Percentiles rank a stretch among this genome's conserved stretches.
These are phyloP conservation scores for Denticeps clupeoides DNA, from an alignment of 2,797 vertebrate species.

Conservation along the genomic window DNA sequence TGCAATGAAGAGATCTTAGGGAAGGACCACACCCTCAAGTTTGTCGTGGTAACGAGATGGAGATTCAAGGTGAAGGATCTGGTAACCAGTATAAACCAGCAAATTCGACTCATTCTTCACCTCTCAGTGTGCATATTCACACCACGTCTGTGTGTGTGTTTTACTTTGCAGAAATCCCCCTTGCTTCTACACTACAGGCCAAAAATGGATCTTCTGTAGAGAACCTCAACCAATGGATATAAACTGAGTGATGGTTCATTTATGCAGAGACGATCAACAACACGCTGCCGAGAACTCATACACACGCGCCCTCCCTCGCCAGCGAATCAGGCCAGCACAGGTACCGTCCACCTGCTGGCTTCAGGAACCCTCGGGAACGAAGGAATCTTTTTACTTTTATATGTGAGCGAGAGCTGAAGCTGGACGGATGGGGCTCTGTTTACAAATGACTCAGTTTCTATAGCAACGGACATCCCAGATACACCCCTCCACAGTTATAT, in stretches of 20 bases:
- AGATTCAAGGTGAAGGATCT: conserved; percentile 92
- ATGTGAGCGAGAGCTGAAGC: no score
- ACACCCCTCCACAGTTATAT: no score
- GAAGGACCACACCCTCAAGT: conserved; percentile 98
- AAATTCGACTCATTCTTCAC: no score
- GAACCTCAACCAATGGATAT: conserved; percentile 54
- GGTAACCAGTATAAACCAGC: no score
- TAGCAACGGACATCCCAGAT: no score
- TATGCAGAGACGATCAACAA: conserved; percentile 81
- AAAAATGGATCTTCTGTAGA: conserved; percentile 99
- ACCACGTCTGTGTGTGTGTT: conserved; percentile 11
- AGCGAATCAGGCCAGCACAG: no score
- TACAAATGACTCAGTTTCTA: no score
- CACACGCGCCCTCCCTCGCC: not conserved
- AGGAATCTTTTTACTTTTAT: no score
- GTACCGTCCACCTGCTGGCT: no score
- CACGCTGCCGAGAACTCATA: not conserved
- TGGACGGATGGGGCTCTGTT: no score
- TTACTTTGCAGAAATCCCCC: conserved; percentile 82
- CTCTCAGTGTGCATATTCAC: no score
- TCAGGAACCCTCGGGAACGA: no score
- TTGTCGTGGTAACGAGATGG: conserved; percentile 98
- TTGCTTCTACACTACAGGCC: conserved; percentile 99
- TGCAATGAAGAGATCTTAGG: conserved; percentile 99
- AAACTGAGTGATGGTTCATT: conserved; percentile 56